Percentiles rank a stretch among this genome's conserved stretches.
Evolutionary conservation across 1,140 invertebrate genomes (phyloP).

Genomic region (Nymphalis io): DNA sequence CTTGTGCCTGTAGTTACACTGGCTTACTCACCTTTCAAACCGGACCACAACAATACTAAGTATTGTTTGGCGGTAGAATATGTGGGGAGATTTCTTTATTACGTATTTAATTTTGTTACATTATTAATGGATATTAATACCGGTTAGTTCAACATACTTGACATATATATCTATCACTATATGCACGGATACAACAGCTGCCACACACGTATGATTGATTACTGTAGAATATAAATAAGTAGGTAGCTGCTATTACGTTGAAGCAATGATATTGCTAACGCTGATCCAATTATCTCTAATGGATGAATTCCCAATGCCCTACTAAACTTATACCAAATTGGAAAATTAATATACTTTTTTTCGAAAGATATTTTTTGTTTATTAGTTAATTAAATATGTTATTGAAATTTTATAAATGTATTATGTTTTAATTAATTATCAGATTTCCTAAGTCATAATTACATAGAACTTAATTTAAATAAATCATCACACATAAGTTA

Average conservation of each 20-base stretch:
- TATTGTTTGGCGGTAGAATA: too few species aligned
- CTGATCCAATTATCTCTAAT: conserved; percentile 68
- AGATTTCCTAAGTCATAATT: too few species aligned
- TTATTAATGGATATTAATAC: neutral
- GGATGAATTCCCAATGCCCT: conserved; percentile 54
- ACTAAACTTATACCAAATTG: conserved; percentile 28
- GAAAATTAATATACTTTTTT: conserved; percentile 39
- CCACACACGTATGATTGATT: conserved; percentile 25
- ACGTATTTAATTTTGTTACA: neutral
- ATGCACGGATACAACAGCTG: neutral
- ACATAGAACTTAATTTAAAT: too few species aligned
- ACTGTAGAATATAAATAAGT: conserved; percentile 19
- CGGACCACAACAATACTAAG: too few species aligned
- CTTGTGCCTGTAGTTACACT: too few species aligned
- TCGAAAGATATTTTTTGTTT: neutral
- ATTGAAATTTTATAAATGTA: too few species aligned
- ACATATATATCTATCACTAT: conserved; percentile 2
- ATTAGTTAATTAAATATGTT: too few species aligned
- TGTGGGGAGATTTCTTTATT: too few species aligned
- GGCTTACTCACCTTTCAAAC: too few species aligned
- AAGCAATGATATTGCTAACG: conserved; percentile 38
- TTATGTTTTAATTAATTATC: too few species aligned
- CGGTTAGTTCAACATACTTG: conserved; percentile 2
- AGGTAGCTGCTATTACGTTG: conserved; percentile 17
- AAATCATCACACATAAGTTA: too few species aligned